Evolutionary conservation across 2,888 invertebrate genomes (phyloP).

Genomic region (Xylota segnis): DNA sequence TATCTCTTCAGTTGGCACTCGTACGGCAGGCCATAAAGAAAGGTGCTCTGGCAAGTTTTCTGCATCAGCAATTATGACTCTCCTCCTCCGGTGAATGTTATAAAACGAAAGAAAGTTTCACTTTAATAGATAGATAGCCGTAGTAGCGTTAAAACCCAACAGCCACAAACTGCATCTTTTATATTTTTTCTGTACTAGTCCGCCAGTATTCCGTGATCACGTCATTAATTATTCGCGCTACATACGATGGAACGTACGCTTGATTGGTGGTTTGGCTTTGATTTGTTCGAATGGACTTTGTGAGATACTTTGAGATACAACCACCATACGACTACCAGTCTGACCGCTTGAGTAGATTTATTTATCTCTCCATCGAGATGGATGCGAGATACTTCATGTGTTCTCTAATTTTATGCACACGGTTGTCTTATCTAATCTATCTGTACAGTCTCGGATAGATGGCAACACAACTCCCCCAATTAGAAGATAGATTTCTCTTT

Average conservation of each 20-base stretch:
- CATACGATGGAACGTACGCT: slow-evolving; percentile 53
- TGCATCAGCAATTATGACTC: slow-evolving; percentile 48
- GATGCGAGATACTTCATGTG: slow-evolving; percentile 10
- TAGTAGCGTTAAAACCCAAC: slow-evolving; percentile 28
- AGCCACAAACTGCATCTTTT: slow-evolving; percentile 55
- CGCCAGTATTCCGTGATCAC: slow-evolving; percentile 47
- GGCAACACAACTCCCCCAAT: slow-evolving; percentile 35
- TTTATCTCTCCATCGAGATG: slow-evolving; percentile 10
- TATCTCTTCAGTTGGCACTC: slow-evolving; percentile 8
- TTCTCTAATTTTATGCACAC: slow-evolving; percentile 35
- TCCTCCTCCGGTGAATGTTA: slow-evolving; percentile 41
- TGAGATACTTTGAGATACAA: slow-evolving; percentile 10
- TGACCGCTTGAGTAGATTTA: slow-evolving; percentile 52
- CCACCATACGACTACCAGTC: background rate
- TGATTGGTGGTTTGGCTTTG: slow-evolving; percentile 65
- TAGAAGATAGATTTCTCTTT: slow-evolving; percentile 42
- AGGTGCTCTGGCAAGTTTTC: slow-evolving; percentile 56
- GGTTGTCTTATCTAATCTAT: slow-evolving; percentile 39
- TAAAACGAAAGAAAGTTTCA: slow-evolving; percentile 64
- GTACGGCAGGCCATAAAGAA: slow-evolving; percentile 20
- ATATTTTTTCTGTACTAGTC: background rate
- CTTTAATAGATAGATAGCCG: slow-evolving; percentile 33
- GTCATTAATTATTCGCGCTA: slow-evolving; percentile 73
- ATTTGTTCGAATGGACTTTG: slow-evolving; percentile 41
- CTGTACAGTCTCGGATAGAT: background rate